Percentiles rank a stretch among this genome's conserved stretches.
phyloP scores from a whole-genome alignment of 2,113 vertebrate genomes.

The Phylloscopus trochiloides region DNA sequence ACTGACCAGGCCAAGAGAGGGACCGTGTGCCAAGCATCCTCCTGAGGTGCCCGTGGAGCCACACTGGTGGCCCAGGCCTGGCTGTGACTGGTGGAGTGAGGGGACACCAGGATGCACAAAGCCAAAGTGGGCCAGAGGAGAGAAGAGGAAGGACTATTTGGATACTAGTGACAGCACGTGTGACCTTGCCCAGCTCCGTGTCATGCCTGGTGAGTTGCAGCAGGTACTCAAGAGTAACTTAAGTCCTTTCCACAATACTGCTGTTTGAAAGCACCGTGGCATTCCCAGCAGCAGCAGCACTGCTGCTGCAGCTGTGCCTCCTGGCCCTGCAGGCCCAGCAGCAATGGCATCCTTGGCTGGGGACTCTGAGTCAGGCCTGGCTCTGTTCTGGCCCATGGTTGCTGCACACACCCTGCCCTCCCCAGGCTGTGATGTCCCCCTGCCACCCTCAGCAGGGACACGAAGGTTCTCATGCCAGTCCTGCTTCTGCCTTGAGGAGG shows the following conservation, averaged over 20 bases:
- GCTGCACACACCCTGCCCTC: not conserved
- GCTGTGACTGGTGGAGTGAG: not conserved
- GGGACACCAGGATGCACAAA: not conserved
- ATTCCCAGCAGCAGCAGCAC: not conserved
- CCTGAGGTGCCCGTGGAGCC: fast-evolving
- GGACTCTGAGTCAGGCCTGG: not conserved
- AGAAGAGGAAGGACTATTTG: not conserved
- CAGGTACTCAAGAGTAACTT: not conserved
- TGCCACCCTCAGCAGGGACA: fast-evolving
- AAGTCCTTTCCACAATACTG: not conserved
- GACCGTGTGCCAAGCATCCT: fast-evolving
- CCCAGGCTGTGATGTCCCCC: not conserved
- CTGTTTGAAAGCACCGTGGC: not conserved
- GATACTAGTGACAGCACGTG: not conserved
- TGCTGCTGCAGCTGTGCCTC: not conserved
- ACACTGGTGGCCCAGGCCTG: fast-evolving
- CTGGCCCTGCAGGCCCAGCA: fast-evolving
- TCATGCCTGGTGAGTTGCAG: fast-evolving
- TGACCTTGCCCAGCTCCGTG: fast-evolving
- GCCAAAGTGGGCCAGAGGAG: fast-evolving
- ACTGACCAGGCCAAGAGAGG: fast-evolving
- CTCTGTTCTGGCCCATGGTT: fast-evolving
- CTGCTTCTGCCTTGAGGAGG: not conserved
- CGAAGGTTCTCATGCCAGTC: fast-evolving
- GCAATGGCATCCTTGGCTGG: fast-evolving